Evolutionary conservation across 1,140 invertebrate genomes (phyloP).

Genomic region (Epicauta chinensis): DNA sequence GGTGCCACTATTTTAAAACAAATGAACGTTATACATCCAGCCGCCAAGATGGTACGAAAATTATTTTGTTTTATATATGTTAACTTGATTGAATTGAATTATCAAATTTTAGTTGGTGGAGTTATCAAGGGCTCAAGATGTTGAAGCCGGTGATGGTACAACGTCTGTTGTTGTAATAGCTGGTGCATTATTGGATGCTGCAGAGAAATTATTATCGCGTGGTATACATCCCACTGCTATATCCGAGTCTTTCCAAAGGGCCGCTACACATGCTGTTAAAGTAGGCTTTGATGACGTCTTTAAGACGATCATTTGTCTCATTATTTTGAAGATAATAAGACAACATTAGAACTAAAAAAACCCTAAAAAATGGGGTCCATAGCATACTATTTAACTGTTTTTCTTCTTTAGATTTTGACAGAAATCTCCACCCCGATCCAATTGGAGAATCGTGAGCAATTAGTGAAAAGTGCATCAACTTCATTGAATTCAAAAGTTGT

Average conservation of each 20-base stretch:
- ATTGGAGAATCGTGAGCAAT: slow-evolving; percentile 76
- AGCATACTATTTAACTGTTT: slow-evolving; percentile 11
- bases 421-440: slow-evolving; percentile 84
- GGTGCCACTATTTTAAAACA: slow-evolving; percentile 99
- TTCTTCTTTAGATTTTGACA: slow-evolving; percentile 59
- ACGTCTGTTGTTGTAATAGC: slow-evolving; percentile 96
- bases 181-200: slow-evolving; percentile 90
- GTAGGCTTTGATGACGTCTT: no score
- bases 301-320: background rate
- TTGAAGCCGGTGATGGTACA: slow-evolving; percentile 99
- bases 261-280: slow-evolving; percentile 75
- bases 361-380: no score
- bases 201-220: slow-evolving; percentile 85
- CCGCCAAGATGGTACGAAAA: slow-evolving; percentile 91
- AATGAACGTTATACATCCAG: slow-evolving; percentile 98
- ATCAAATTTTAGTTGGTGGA: slow-evolving; percentile 75
- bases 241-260: slow-evolving; percentile 93
- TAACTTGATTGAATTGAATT: background rate
- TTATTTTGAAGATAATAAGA: slow-evolving; percentile 5
- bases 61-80: background rate
- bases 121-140: slow-evolving; percentile 96
- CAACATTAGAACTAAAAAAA: no score
- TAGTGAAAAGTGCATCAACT: slow-evolving; percentile 93
- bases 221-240: slow-evolving; percentile 98
- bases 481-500: slow-evolving; percentile 99